Evolutionary conservation across 2,113 vertebrate genomes (phyloP).

Genomic region (Tenrec ecaudatus): DNA sequence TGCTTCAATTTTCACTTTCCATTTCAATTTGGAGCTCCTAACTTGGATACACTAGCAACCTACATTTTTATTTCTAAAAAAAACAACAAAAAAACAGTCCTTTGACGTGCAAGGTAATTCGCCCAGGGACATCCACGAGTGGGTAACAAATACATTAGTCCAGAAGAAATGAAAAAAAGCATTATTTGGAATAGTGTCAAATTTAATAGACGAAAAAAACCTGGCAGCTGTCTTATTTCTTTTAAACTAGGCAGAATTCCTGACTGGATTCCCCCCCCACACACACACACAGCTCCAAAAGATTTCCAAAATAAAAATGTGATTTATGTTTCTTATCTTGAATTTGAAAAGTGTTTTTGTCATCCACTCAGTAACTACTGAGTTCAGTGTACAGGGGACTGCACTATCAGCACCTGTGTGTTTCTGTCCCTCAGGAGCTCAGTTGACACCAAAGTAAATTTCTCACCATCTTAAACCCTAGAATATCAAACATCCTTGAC

Average conservation of each 20-base stretch:
- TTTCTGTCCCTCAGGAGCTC: constrained; percentile 5
- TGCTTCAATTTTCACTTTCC: background rate
- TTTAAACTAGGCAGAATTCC: constrained; percentile 24
- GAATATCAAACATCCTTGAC: background rate
- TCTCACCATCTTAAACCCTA: constrained; percentile 27
- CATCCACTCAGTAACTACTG: constrained; percentile 29
- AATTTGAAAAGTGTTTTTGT: constrained; percentile 40
- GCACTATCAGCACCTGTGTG: constrained; percentile 25
- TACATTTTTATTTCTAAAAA: constrained; percentile 32
- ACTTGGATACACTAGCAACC: background rate
- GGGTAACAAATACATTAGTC: constrained; percentile 40
- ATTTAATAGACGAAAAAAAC: background rate
- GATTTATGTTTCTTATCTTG: background rate
- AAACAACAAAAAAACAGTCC: background rate
- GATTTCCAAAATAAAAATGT: constrained; percentile 57
- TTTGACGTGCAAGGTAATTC: background rate
- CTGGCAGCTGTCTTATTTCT: background rate
- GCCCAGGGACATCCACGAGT: background rate
- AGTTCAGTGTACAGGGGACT: constrained; percentile 1
- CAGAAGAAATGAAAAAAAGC: constrained; percentile 19
- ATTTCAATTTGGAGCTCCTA: background rate
- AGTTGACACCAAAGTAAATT: constrained; percentile 31
- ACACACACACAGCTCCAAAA: background rate
- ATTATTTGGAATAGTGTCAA: background rate
- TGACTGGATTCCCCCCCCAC: constrained; percentile 44